Evolutionary conservation across 1,140 invertebrate genomes (phyloP).

Genomic region (Drosophila neocordata): DNA sequence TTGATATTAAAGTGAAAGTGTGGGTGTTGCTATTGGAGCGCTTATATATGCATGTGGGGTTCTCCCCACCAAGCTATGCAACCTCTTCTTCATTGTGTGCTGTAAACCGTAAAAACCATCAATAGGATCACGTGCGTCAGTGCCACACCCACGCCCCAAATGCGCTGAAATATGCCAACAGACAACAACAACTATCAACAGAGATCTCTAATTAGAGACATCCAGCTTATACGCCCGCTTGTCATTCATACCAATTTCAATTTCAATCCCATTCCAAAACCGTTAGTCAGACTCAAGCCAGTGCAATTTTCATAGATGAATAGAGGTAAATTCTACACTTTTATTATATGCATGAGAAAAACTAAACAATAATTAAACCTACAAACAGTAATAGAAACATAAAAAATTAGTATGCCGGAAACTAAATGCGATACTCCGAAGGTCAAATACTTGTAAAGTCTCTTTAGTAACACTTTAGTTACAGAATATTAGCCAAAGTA

Average conservation of each 20-base stretch:
- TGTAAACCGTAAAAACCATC: slow-evolving; percentile 20
- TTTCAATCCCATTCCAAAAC: slow-evolving; percentile 9
- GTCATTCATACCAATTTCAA: slow-evolving; percentile 10
- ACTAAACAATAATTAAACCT: slow-evolving; percentile 42
- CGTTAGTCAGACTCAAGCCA: slow-evolving; percentile 38
- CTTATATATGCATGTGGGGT: not conserved
- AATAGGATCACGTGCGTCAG: slow-evolving; percentile 49
- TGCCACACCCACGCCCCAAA: slow-evolving; percentile 18
- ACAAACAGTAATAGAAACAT: slow-evolving; percentile 25
- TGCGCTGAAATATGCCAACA: slow-evolving; percentile 35
- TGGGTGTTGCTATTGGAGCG: slow-evolving; percentile 20
- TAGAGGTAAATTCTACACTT: slow-evolving; percentile 40
- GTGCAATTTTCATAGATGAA: slow-evolving; percentile 60
- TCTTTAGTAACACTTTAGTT: too few relatives aligned
- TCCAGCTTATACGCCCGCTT: slow-evolving; percentile 8
- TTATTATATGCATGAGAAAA: slow-evolving; percentile 64
- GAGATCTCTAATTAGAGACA: slow-evolving; percentile 41
- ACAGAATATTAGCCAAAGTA: too few relatives aligned
- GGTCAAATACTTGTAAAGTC: not conserved
- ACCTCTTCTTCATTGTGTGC: slow-evolving; percentile 15
- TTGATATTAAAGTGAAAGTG: slow-evolving; percentile 28
- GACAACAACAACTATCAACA: slow-evolving; percentile 12
- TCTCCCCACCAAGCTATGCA: slow-evolving; percentile 16
- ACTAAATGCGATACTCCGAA: not conserved
- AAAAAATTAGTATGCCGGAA: slow-evolving; percentile 15